These are phyloP conservation scores for Mesitornis unicolor DNA, from an alignment of 2,113 vertebrate species.

Conservation along the genomic window DNA sequence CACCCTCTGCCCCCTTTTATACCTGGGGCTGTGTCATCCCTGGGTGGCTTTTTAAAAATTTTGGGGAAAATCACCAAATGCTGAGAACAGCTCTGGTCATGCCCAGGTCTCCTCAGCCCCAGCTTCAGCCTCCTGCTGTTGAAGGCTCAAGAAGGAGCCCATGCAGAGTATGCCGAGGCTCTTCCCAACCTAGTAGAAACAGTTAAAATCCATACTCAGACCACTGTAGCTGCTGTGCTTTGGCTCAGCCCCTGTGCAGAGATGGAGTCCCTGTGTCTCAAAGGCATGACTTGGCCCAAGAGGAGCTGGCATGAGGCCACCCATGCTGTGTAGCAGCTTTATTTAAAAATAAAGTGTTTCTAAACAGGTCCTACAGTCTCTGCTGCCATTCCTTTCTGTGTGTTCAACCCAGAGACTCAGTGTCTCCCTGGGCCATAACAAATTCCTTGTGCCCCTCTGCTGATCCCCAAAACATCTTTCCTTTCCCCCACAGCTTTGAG, in stretches of 20 bases:
- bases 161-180: not conserved
- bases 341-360: not conserved
- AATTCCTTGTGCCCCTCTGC: not conserved
- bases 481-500: not conserved
- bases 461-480: not conserved
- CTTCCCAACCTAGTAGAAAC: not conserved
- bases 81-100: not conserved
- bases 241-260: not conserved
- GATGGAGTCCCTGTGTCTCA: not conserved
- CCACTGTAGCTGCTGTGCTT: not conserved
- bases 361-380: not conserved
- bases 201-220: not conserved
- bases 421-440: not conserved
- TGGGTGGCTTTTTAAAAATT: not conserved
- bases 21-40: not conserved
- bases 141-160: not conserved
- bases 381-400: fast-evolving
- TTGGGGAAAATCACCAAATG: not conserved
- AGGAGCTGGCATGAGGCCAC: not conserved
- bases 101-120: not conserved
- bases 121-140: not conserved
- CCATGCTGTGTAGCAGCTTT: too few species aligned
- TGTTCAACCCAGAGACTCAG: not conserved
- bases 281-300: not conserved
- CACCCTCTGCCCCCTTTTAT: not conserved